phyloP scores from a whole-genome alignment of 2,888 invertebrate species.

The Aradus depressus region DNA sequence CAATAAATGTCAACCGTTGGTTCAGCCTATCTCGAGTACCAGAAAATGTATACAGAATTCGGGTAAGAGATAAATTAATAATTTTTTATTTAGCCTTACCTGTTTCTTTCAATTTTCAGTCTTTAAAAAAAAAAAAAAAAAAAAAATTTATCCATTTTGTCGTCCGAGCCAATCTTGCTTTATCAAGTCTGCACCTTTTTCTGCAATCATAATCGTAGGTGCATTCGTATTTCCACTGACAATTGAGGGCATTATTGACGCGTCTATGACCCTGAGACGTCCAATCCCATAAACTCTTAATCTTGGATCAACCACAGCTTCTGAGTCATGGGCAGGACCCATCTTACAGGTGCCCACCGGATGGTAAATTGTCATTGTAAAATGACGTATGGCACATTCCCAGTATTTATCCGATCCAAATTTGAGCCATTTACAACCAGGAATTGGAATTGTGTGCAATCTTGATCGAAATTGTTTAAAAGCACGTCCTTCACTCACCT shows the following conservation, averaged over 20 bases:
- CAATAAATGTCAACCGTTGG: no score
- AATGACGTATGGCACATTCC: slow-evolving; percentile 75
- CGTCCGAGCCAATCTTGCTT: slow-evolving; percentile 63
- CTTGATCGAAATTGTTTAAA: slow-evolving; percentile 72
- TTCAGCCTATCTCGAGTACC: no score
- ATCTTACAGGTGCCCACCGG: slow-evolving; percentile 81
- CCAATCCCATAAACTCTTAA: slow-evolving; percentile 64
- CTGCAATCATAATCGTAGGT: slow-evolving; percentile 83
- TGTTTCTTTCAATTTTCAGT: neutral
- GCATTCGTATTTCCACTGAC: slow-evolving; percentile 85
- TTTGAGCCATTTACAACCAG: slow-evolving; percentile 57
- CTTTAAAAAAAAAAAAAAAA: neutral
- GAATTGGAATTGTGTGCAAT: slow-evolving; percentile 60
- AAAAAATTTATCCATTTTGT: neutral
- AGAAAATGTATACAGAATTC: no score
- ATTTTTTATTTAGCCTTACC: no score
- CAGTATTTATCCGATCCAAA: slow-evolving; percentile 73
- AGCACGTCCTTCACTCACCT: slow-evolving; percentile 59
- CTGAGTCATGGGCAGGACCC: slow-evolving; percentile 66
- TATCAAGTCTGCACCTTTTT: slow-evolving; percentile 75
- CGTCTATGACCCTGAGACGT: slow-evolving; percentile 72
- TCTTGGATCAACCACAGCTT: slow-evolving; percentile 72
- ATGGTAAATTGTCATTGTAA: slow-evolving; percentile 84
- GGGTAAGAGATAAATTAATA: no score
- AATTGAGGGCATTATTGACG: slow-evolving; percentile 80